Percentiles rank a stretch among this genome's conserved stretches.
Evolutionary conservation across 2,888 invertebrate genomes (phyloP).

Genomic region (Muscina levida): DNA sequence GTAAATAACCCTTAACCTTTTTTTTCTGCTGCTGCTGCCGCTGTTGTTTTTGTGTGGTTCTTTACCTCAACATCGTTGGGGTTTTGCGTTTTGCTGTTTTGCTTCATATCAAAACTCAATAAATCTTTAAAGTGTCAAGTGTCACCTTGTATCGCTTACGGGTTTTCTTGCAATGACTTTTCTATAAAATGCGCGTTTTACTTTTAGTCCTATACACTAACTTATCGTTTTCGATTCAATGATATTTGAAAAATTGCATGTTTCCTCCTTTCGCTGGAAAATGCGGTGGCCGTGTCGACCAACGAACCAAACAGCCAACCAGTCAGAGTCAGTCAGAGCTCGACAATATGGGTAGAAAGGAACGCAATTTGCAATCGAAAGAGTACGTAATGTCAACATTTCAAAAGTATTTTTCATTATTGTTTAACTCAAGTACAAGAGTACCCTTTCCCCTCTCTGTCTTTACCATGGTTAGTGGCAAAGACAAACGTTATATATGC

Average conservation of each 20-base stretch:
- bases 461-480: slow-evolving; percentile 2
- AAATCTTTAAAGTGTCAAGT: slow-evolving; percentile 65
- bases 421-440: slow-evolving; percentile 1
- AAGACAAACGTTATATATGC: slow-evolving; percentile 65
- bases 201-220: background rate
- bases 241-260: slow-evolving; percentile 68
- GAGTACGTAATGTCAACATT: slow-evolving; percentile 51
- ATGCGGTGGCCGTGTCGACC: background rate
- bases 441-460: background rate
- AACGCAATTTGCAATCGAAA: slow-evolving; percentile 35
- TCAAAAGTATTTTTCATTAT: slow-evolving; percentile 56
- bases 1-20: slow-evolving; percentile 53
- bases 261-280: slow-evolving; percentile 54
- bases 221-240: slow-evolving; percentile 35
- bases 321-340: too few relatives aligned
- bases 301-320: too few relatives aligned
- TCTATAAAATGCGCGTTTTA: slow-evolving; percentile 56
- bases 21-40: too few relatives aligned
- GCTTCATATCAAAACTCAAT: slow-evolving; percentile 54
- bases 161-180: slow-evolving; percentile 45
- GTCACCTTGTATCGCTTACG: slow-evolving; percentile 60
- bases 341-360: too few relatives aligned
- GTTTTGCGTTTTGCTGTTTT: too few relatives aligned
- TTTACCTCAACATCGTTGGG: too few relatives aligned
- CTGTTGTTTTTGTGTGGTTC: background rate